A percentile compares a stretch with the other conserved stretches of the same genome.
Conservation (phyloP, 2,113 vertebrate species). For the Herpetotheres cachinnans region DNA sequence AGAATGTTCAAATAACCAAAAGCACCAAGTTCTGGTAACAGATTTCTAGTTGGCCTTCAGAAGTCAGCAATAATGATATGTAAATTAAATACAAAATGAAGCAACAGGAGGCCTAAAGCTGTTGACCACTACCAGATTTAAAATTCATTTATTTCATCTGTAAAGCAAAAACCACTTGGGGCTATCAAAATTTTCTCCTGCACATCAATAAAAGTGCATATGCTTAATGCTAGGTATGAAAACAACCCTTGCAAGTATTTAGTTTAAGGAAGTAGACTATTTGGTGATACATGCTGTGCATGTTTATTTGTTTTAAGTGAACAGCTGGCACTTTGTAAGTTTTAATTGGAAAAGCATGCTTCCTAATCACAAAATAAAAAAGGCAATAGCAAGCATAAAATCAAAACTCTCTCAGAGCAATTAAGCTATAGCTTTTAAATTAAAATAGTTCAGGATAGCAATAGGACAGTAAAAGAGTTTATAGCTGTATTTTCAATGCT, state of each 20-base stretch:
- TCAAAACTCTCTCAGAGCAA: constrained; percentile 6
- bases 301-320: background rate
- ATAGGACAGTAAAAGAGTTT: background rate
- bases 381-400: background rate
- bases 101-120: background rate
- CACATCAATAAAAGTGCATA: background rate
- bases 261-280: background rate
- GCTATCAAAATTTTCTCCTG: background rate
- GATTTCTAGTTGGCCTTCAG: background rate
- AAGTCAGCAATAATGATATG: background rate
- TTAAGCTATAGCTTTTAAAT: background rate
- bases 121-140: background rate
- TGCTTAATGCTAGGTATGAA: background rate
- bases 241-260: background rate
- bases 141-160: background rate
- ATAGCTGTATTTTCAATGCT: background rate
- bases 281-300: constrained; percentile 10
- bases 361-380: constrained; percentile 13
- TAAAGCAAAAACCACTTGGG: background rate
- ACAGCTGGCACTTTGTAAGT: background rate
- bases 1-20: background rate
- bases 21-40: constrained; percentile 8
- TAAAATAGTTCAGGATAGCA: constrained; percentile 2
- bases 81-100: constrained; percentile 2
- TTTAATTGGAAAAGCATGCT: background rate